Evolutionary conservation across 2,888 invertebrate genomes (phyloP).

Genomic region (Rosalia funebris): DNA sequence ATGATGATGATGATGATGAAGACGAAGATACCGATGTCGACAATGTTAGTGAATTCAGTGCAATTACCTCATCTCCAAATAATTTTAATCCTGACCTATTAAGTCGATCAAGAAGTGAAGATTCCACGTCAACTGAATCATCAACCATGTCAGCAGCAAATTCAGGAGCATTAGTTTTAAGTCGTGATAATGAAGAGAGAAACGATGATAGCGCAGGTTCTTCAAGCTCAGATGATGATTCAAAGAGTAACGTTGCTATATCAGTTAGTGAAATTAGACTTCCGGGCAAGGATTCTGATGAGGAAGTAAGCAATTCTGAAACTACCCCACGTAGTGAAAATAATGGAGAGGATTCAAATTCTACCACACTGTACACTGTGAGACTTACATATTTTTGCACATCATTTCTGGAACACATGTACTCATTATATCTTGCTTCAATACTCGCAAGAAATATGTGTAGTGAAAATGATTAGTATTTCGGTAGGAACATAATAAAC

Average conservation of each 20-base stretch:
- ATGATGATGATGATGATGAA: slow-evolving; percentile 70
- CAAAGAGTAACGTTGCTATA: not conserved
- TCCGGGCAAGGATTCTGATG: slow-evolving; percentile 1
- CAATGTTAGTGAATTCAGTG: not conserved
- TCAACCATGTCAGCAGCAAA: too few species aligned
- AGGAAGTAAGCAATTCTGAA: not conserved
- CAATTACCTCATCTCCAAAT: not conserved
- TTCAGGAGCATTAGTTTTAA: not conserved
- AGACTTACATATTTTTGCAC: slow-evolving; percentile 34
- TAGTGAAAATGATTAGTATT: slow-evolving; percentile 24
- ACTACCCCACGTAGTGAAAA: slow-evolving; percentile 10
- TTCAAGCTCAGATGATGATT: slow-evolving; percentile 2
- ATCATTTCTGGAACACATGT: slow-evolving; percentile 11
- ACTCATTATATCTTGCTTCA: slow-evolving; percentile 43
- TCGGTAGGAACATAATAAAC: too few species aligned
- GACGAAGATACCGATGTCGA: slow-evolving; percentile 49
- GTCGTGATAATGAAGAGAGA: not conserved
- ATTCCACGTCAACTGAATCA: not conserved
- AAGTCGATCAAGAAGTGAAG: not conserved
- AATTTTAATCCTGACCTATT: slow-evolving; percentile 15
- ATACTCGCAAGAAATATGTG: slow-evolving; percentile 41
- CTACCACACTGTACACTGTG: slow-evolving; percentile 51
- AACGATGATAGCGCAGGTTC: not conserved
- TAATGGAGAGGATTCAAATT: slow-evolving; percentile 36
- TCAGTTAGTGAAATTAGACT: slow-evolving; percentile 1